These are phyloP conservation scores for Laterallus jamaicensis DNA, from an alignment of 2,113 vertebrate genomes.

Conservation along the genomic window DNA sequence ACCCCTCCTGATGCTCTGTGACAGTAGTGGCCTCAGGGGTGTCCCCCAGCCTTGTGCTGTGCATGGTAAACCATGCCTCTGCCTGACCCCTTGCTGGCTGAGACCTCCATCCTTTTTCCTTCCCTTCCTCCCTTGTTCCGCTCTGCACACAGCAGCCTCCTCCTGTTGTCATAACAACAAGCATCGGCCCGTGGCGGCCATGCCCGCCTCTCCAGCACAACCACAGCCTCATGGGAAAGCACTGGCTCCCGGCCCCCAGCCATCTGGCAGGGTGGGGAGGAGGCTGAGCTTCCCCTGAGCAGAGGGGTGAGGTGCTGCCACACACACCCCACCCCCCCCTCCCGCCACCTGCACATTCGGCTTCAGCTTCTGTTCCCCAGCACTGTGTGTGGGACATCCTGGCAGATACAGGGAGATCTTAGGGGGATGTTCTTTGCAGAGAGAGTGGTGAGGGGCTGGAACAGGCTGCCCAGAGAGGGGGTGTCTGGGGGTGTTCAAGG, in stretches of 20 bases:
- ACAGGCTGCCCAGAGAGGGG: too few relatives aligned
- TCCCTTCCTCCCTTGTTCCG: background rate
- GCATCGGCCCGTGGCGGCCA: background rate
- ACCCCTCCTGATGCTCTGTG: background rate
- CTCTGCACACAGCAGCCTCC: background rate
- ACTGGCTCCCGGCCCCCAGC: background rate
- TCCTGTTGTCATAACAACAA: constrained; percentile 58
- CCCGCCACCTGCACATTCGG: rapidly evolving
- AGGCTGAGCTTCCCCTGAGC: background rate
- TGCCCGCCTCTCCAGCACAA: background rate
- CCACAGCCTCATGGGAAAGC: background rate
- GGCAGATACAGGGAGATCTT: too few relatives aligned
- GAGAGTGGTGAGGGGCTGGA: too few relatives aligned
- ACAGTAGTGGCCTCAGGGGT: background rate
- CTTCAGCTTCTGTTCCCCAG: rapidly evolving
- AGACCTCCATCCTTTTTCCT: background rate
- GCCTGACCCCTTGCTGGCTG: background rate
- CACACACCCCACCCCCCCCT: too few relatives aligned
- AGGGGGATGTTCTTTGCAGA: too few relatives aligned
- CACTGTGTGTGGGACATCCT: rapidly evolving
- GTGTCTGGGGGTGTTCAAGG: too few relatives aligned
- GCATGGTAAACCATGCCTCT: background rate
- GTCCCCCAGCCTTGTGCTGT: background rate
- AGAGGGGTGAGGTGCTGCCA: background rate
- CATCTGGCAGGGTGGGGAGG: background rate